Conservation (phyloP, 1,140 invertebrate species). For the Plectus sambesii region DNA sequence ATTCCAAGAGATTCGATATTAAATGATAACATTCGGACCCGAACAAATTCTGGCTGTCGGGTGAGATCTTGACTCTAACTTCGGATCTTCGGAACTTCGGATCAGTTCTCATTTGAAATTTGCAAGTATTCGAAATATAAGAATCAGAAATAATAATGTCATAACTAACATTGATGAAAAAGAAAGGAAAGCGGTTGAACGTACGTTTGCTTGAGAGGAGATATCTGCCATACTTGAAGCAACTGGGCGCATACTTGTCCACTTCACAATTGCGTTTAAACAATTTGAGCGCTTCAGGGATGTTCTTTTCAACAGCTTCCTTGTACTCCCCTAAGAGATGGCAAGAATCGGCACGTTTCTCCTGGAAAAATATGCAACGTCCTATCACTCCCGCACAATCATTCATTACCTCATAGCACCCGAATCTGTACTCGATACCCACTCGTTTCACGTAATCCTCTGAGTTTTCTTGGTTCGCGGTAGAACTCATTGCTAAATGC, state of each 20-base stretch:
- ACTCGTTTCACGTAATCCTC: constrained; percentile 42
- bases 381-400: too few species aligned
- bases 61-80: too few species aligned
- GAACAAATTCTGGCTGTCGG: too few species aligned
- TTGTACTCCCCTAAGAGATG: constrained; percentile 38
- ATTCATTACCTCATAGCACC: constrained; percentile 34
- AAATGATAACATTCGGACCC: too few species aligned
- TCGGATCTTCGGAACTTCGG: too few species aligned
- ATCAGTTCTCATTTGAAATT: too few species aligned
- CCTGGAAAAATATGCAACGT: constrained; percentile 23
- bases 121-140: too few species aligned
- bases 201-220: constrained; percentile 29
- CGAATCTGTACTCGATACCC: constrained; percentile 41
- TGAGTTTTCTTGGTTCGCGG: constrained; percentile 29
- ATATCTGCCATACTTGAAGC: constrained; percentile 39
- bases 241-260: constrained; percentile 34
- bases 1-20: too few species aligned
- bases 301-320: constrained; percentile 37
- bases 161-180: too few species aligned
- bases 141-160: too few species aligned
- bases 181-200: too few species aligned
- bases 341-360: constrained; percentile 42
- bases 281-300: constrained; percentile 24
- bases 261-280: constrained; percentile 37
- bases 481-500: constrained; percentile 23